Conservation (phyloP, 2,113 vertebrate species). For the Gobiocypris rarus region DNA sequence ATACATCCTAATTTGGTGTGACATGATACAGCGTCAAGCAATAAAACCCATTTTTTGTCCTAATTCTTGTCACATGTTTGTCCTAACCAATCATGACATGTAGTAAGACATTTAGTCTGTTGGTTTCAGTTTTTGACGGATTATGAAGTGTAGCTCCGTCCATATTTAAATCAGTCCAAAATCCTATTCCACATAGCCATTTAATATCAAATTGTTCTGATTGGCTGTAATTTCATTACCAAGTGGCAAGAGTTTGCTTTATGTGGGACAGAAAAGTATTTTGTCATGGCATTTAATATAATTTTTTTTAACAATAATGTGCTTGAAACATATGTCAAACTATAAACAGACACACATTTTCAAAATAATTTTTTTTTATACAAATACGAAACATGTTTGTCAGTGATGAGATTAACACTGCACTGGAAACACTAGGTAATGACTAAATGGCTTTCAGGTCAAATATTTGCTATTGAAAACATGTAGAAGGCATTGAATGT, state of each 20-base stretch:
- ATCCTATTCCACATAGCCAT: neutral
- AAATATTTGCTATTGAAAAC: neutral
- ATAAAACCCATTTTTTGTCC: neutral
- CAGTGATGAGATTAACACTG: neutral
- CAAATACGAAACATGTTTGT: neutral
- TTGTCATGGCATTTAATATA: neutral
- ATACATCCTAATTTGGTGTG: neutral
- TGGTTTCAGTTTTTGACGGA: neutral
- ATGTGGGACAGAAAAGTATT: neutral
- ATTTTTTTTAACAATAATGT: neutral
- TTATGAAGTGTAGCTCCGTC: neutral
- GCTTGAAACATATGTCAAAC: neutral
- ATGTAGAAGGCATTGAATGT: neutral
- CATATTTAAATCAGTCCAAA: neutral
- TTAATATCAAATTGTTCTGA: slow-evolving; percentile 11
- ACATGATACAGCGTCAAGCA: neutral
- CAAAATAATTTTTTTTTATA: neutral
- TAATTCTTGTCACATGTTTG: neutral
- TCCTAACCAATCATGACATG: too few species aligned
- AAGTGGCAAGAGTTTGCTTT: neutral
- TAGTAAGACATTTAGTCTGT: neutral
- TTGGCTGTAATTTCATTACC: neutral
- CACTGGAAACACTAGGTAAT: neutral
- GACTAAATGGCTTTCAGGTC: neutral
- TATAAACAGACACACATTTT: neutral